Evolutionary conservation across 2,113 vertebrate species (phyloP).

Genomic region (Chroicocephalus ridibundus): DNA sequence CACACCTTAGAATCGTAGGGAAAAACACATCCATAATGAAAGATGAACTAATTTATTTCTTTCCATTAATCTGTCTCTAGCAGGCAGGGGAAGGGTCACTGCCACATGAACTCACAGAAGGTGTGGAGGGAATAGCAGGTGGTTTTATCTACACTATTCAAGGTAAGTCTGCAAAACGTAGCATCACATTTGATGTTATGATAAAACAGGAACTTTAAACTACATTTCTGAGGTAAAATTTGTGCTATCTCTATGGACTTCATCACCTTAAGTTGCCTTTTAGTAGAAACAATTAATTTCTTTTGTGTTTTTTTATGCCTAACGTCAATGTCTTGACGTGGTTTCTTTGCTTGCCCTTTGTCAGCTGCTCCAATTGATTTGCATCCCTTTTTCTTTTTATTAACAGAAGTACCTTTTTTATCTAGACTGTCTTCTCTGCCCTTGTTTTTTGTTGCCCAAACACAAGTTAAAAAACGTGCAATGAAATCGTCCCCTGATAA

Average conservation of each 20-base stretch:
- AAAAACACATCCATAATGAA: neutral
- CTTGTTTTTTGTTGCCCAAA: neutral
- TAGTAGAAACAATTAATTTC: neutral
- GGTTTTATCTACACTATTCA: conserved; percentile 94
- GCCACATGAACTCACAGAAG: conserved; percentile 87
- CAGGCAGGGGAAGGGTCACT: conserved; percentile 88
- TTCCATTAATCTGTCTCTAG: neutral
- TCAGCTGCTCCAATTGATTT: neutral
- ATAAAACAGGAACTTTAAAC: neutral
- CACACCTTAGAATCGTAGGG: neutral
- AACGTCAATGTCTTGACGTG: neutral
- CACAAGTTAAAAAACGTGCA: neutral
- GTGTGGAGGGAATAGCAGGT: conserved; percentile 92
- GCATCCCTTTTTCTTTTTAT: neutral
- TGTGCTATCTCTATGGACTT: neutral
- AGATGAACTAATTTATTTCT: neutral
- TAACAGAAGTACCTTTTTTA: neutral
- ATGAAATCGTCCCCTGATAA: neutral
- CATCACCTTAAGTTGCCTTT: neutral
- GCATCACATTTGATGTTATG: neutral
- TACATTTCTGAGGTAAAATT: neutral
- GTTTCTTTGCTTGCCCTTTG: neutral
- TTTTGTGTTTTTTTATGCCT: neutral
- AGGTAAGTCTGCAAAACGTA: conserved; percentile 64
- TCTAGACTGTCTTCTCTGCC: neutral